Evolutionary conservation across 2,797 vertebrate species (phyloP).

Genomic region (Enteromius afrohamiltoni): DNA sequence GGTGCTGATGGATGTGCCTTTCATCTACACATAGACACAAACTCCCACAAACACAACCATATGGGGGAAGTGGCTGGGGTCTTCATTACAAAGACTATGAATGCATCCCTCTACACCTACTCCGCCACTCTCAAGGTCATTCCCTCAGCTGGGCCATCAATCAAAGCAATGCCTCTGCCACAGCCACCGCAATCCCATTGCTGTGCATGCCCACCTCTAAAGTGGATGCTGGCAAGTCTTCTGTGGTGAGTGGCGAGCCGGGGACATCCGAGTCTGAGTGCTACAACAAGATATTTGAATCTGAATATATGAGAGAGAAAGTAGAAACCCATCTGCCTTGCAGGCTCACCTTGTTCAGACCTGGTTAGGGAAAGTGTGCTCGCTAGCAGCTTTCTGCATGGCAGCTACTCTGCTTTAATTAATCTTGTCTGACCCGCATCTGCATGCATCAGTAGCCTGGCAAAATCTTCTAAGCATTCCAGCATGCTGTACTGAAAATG

Average conservation of each 20-base stretch:
- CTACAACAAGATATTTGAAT: conserved; percentile 23
- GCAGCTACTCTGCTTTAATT: conserved; percentile 53
- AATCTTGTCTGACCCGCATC: conserved; percentile 59
- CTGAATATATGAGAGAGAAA: conserved; percentile 7
- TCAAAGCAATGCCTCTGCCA: conserved; percentile 51
- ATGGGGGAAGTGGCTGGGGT: conserved; percentile 35
- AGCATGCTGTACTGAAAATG: neutral
- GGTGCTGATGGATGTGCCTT: conserved; percentile 34
- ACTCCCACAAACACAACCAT: conserved; percentile 40
- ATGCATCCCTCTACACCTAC: conserved; percentile 41
- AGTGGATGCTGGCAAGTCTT: conserved; percentile 19
- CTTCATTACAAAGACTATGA: conserved; percentile 57
- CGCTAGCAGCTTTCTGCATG: conserved; percentile 42
- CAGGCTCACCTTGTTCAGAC: conserved; percentile 32
- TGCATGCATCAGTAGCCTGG: conserved; percentile 53
- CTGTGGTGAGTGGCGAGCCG: conserved; percentile 1
- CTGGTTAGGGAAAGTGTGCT: neutral
- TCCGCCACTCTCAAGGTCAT: conserved; percentile 59
- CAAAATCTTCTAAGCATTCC: conserved; percentile 45
- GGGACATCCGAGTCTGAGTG: conserved; percentile 15
- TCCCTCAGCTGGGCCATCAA: conserved; percentile 55
- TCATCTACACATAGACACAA: conserved; percentile 22
- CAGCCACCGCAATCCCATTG: conserved; percentile 19
- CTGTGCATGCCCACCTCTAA: conserved; percentile 17
- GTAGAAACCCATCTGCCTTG: neutral